A percentile compares a stretch with the other conserved stretches of the same genome.
Evolutionary conservation across 2,113 vertebrate species (phyloP).

Genomic region (Dascyllus trimaculatus): DNA sequence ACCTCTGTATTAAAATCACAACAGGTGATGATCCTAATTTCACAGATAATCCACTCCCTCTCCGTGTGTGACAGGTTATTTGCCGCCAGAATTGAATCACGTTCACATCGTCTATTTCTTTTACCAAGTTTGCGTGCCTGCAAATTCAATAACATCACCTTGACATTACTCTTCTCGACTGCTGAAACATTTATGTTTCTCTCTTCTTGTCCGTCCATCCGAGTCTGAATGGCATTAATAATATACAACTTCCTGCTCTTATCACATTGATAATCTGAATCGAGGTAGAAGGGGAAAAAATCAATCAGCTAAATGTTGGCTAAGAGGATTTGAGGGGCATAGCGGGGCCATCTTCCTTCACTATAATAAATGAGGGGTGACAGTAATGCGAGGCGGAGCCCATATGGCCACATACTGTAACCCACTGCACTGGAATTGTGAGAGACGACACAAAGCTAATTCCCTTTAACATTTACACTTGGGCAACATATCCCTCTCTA

Average conservation of each 20-base stretch:
- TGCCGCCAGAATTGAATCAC: constrained; percentile 38
- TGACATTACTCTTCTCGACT: constrained; percentile 63
- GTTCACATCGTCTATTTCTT: constrained; percentile 34
- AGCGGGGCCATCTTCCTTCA: constrained; percentile 56
- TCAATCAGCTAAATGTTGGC: constrained; percentile 81
- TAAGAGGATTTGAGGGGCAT: constrained; percentile 79
- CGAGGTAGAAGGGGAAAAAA: constrained; percentile 52
- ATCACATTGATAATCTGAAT: constrained; percentile 74
- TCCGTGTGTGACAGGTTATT: constrained; percentile 41
- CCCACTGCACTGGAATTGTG: constrained; percentile 36
- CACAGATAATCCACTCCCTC: not conserved
- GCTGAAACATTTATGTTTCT: constrained; percentile 68
- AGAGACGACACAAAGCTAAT: constrained; percentile 57
- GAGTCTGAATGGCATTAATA: constrained; percentile 61
- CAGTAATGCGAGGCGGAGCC: constrained; percentile 73
- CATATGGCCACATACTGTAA: constrained; percentile 74
- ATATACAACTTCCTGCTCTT: constrained; percentile 68
- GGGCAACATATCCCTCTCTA: constrained; percentile 33
- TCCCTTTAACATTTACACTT: constrained; percentile 59
- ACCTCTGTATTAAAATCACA: constrained; percentile 16
- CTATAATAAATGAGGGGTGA: constrained; percentile 74
- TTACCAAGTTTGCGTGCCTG: constrained; percentile 51
- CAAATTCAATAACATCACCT: constrained; percentile 59
- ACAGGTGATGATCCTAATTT: constrained; percentile 27
- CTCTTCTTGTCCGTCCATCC: constrained; percentile 45